These are phyloP conservation scores for Rotaria magnacalcarata DNA, from an alignment of 2,888 invertebrate species.

Conservation along the genomic window DNA sequence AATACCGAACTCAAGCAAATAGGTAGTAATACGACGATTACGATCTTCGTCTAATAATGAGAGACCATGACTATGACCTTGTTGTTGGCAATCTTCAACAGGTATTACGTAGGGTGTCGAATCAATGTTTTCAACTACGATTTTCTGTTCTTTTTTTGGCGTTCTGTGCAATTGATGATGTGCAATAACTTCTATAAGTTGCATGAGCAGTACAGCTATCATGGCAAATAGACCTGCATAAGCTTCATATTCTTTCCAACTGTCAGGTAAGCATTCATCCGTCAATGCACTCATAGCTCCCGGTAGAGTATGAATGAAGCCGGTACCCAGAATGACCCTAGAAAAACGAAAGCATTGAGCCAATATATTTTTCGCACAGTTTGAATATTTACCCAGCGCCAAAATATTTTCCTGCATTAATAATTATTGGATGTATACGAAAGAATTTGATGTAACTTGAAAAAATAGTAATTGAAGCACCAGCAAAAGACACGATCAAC, in stretches of 20 bases:
- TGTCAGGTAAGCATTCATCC: neutral
- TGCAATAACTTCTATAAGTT: neutral
- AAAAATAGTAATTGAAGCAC: neutral
- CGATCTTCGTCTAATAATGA: neutral
- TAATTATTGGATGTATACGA: neutral
- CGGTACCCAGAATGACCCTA: neutral
- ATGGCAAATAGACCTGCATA: neutral
- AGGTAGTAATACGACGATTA: neutral
- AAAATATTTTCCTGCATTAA: neutral
- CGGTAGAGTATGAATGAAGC: neutral
- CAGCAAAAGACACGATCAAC: neutral
- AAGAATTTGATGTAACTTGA: neutral
- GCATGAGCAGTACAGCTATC: neutral
- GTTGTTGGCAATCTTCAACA: neutral
- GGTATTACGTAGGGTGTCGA: neutral
- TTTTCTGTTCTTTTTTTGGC: neutral
- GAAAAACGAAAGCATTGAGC: neutral
- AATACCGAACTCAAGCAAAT: neutral
- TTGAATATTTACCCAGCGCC: neutral
- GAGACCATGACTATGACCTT: neutral
- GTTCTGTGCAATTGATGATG: neutral
- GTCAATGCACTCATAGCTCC: neutral
- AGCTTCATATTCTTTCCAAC: neutral
- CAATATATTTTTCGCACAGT: neutral
- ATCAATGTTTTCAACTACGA: neutral